These are phyloP conservation scores for Strigamia crassipes DNA, from an alignment of 2,888 invertebrate species.

Conservation along the genomic window DNA sequence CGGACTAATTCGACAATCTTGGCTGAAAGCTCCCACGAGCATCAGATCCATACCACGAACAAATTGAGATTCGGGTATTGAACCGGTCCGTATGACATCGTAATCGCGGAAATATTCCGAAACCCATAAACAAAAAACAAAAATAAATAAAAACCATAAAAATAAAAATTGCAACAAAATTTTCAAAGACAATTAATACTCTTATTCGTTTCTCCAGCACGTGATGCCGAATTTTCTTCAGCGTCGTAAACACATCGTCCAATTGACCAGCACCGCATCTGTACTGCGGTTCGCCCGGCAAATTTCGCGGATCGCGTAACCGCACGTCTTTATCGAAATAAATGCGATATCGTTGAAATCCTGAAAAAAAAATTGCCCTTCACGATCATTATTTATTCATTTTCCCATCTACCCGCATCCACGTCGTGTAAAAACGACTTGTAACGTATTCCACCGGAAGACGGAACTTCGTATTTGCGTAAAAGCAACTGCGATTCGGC, in stretches of 20 bases:
- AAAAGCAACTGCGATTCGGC: conserved; percentile 38
- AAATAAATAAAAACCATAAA: too few species aligned
- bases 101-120: conserved; percentile 46
- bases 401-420: conserved; percentile 14
- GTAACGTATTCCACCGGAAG: conserved; percentile 32
- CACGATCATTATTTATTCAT: background rate
- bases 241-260: conserved; percentile 3
- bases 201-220: conserved; percentile 33
- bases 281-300: background rate
- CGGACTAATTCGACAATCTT: conserved; percentile 10
- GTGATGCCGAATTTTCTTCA: conserved; percentile 45
- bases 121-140: conserved; percentile 22
- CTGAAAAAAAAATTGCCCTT: conserved; percentile 23
- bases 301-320: background rate
- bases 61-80: conserved; percentile 23
- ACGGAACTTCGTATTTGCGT: conserved; percentile 42
- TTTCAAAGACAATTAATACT: too few species aligned
- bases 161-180: too few species aligned
- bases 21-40: conserved; percentile 46
- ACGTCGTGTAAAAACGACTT: conserved; percentile 44
- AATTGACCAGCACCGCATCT: background rate
- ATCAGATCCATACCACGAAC: conserved; percentile 44
- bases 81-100: conserved; percentile 32
- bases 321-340: conserved; percentile 16
- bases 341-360: conserved; percentile 43